A percentile compares a stretch with the other conserved stretches of the same genome.
These are phyloP conservation scores for Cotesia typhae DNA, from an alignment of 1,140 invertebrate species.

Conservation along the genomic window DNA sequence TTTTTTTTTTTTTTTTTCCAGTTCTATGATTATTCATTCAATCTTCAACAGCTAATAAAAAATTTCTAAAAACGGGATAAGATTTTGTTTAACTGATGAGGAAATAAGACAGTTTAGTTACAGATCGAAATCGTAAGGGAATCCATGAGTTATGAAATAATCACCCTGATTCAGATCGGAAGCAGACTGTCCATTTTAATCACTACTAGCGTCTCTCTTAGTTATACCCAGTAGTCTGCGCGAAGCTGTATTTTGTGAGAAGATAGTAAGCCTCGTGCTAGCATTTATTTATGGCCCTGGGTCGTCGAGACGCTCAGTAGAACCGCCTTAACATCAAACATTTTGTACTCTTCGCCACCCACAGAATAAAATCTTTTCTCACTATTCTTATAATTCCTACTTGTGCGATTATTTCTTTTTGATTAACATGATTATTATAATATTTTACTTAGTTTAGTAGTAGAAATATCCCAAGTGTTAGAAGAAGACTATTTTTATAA, in stretches of 20 bases:
- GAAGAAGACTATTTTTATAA: too few relatives aligned
- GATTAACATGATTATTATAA: too few relatives aligned
- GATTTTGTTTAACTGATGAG: not conserved
- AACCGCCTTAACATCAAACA: constrained; percentile 40
- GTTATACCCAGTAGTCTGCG: constrained; percentile 35
- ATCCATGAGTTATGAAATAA: constrained; percentile 34
- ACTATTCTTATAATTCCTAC: not conserved
- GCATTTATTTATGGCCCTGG: constrained; percentile 44
- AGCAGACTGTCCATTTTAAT: constrained; percentile 42
- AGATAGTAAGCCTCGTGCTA: constrained; percentile 32
- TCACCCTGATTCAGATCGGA: constrained; percentile 31
- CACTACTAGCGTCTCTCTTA: constrained; percentile 33
- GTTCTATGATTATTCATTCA: too few relatives aligned
- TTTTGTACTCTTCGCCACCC: constrained; percentile 41
- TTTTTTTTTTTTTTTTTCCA: too few relatives aligned
- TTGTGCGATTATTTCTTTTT: too few relatives aligned
- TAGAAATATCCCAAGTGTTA: too few relatives aligned
- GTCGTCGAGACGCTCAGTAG: constrained; percentile 35
- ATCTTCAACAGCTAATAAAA: too few relatives aligned
- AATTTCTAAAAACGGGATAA: too few relatives aligned
- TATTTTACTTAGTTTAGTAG: too few relatives aligned
- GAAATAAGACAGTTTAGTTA: not conserved
- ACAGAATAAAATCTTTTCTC: constrained; percentile 40
- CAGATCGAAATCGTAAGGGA: not conserved
- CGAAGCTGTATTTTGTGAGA: constrained; percentile 27